Evolutionary conservation across 1,140 invertebrate species (phyloP), one percentile per base, ranked within the genome.

Genomic region (Lutraria rhynchaena): DNA sequence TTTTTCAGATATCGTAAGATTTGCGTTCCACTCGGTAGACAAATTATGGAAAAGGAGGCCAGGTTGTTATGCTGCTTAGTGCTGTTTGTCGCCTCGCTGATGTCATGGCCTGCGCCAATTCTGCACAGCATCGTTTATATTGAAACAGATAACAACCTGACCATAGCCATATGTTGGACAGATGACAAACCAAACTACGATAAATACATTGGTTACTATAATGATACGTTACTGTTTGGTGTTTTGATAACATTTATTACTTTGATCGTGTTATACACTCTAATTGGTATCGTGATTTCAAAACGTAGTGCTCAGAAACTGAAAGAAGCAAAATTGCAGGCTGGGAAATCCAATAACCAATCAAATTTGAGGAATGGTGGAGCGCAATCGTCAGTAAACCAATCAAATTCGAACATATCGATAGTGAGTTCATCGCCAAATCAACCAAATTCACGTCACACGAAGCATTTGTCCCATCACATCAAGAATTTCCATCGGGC

Each of bases 81-180:
- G 0, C 19, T 83, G 22, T 13, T 57, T 9, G 49, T 87, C 24
- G 83, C 83, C 1, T 11, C 84, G 15, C 51, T 55, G n/a, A 81
- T 86, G 22, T 83, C 85, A 22, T 86, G 87, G 87, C 87, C 87
- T 1, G 83, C 83, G 0, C 71, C 86, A 5, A 29, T 88, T 4
- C 31, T 87, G 15, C 85, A 85, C 60, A 85, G 85, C 1, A 73
- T 46, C 19, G 46, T 75, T 24, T 33, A 22, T 3, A 15, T 84
- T 22, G 75, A 65, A 4, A 63, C 17, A 0, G 22, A 70, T 19
- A 49, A 44, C 11, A 49, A 61, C 41, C 65, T 84, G 9, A 63
- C 15, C 0, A 73, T 63, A 2, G 37, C 61, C 27, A 67, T 81
- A 29, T 87, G 87, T 35, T 41, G 70, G 15, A 73, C 84, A 0